Base-by-base conservation (phyloP, 2,888 invertebrate genomes). In the Lasioglossum marginatum region DNA sequence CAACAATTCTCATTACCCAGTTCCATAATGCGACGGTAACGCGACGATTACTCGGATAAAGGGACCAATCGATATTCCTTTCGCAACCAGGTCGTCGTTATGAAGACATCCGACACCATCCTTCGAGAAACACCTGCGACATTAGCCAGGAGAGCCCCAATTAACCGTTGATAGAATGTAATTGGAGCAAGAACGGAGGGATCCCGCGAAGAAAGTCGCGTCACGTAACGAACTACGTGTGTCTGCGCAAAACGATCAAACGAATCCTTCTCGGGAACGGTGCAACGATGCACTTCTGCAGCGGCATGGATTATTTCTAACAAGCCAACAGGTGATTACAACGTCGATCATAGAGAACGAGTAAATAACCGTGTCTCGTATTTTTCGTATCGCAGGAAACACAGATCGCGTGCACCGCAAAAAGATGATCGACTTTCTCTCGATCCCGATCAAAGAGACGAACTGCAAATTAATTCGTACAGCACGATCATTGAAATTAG, bases 11-110 rank as follows among this genome's bases (percentile, higher is more conserved):
- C 78, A 34, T 85, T 83, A 40, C 60, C 76, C 34, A 60, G 19
- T 83, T 83, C 45, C 83, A 79, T 79, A 83, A 82, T 78, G 34
- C 57, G 37, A 70, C 79, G 40, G 27, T 66, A 77, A 74, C 81
- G 63, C 81, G 78, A 52, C 74, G 60, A 70, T 70, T 75, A 8
- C 31, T 40, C 37, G 43, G 43, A n/a, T 40, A 66, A 77, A 74
- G 27, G n/a, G 48, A 77, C 34, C 31, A 76, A 83, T 72, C 72
- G 40, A 77, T 23, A 48, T 27, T n/a, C 43, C 57, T 83, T 77
- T 79, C 73, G 77, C 19, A 79, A 85, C 57, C 60, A 2, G 16
- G 23, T 23, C 10, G 1, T 34, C 16, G 34, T 34, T 37, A 74
- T 27, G 73, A 75, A 81, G 73, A 77, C 37, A 48, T 80, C 66